These are phyloP conservation scores for Endomychus coccineus DNA, from an alignment of 2,888 invertebrate genomes.

Conservation along the genomic window DNA sequence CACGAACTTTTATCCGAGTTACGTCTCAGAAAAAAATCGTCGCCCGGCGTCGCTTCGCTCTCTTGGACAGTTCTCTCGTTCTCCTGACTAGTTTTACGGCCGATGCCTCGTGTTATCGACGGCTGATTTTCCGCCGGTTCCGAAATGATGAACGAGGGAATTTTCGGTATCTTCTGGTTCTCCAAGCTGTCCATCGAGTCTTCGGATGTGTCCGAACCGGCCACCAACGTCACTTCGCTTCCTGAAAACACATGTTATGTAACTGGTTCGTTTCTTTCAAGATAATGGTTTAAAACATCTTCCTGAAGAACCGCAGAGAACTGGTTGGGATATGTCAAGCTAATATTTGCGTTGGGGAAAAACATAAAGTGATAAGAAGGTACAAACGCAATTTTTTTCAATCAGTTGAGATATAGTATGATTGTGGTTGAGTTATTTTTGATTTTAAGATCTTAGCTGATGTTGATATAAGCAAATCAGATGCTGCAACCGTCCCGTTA, in stretches of 20 bases:
- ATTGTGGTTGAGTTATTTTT: too few relatives aligned
- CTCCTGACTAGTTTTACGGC: slow-evolving; percentile 57
- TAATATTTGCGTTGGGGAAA: too few relatives aligned
- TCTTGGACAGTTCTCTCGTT: slow-evolving; percentile 39
- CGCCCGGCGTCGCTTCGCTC: slow-evolving; percentile 20
- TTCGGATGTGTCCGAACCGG: slow-evolving; percentile 64
- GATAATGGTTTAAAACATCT: too few relatives aligned
- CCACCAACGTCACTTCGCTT: slow-evolving; percentile 71
- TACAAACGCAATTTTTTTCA: too few relatives aligned
- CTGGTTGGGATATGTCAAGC: too few relatives aligned
- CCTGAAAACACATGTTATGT: slow-evolving; percentile 48
- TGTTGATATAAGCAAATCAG: too few relatives aligned
- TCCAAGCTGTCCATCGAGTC: slow-evolving; percentile 65
- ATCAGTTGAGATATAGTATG: too few relatives aligned
- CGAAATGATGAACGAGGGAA: slow-evolving; percentile 62
- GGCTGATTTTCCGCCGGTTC: slow-evolving; percentile 69
- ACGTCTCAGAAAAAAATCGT: slow-evolving; percentile 50
- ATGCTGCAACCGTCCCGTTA: too few relatives aligned
- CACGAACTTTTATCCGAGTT: slow-evolving; percentile 64
- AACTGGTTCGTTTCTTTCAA: too few relatives aligned
- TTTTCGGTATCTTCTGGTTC: slow-evolving; percentile 44
- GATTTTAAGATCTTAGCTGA: too few relatives aligned
- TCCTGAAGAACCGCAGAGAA: too few relatives aligned
- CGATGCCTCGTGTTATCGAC: slow-evolving; percentile 67
- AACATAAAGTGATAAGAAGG: too few relatives aligned